Base-by-base conservation (phyloP, 2,888 invertebrate species). In the Agrotis exclamationis region DNA sequence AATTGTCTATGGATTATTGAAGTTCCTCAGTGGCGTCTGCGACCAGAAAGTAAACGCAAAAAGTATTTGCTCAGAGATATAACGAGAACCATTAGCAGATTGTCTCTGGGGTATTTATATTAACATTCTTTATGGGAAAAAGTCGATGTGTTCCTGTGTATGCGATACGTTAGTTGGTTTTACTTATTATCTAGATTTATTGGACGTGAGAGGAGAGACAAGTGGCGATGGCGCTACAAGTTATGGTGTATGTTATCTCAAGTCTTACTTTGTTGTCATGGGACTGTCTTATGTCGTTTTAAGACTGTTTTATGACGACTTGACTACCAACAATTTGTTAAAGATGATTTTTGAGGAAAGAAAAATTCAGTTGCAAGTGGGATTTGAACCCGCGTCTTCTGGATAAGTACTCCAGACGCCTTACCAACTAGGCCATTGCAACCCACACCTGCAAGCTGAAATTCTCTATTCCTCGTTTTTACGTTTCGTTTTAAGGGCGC, bases 21-120 rank as follows among this genome's bases (percentile, higher is more conserved):
- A 74, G 79, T 78, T 70, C 75, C 74, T 72, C 44, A 76, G 60
- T 82, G 83, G 83, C 76, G 83, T 83, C 85, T 83, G 67, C 51
- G 45, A 66, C 59, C 60, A 60, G 54, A 63, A 62, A 58, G 54
- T n/a, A 53, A 44, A 47, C 24, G 76, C 72, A 84, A 83, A 83
- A 85, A 83, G 65, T 58, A 67, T 69, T 74, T 59, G 65, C 57
- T 78, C 65, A 48, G 68, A 70, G 71, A 74, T 77, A 65, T 83
- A 85, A 85, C 85, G 76, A 79, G 85, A 84, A 81, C 80, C 84
- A 83, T 83, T 85, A 85, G 84, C 79, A 81, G 83, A 85, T 83
- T 83, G 84, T 79, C 72, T 73, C 70, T 71, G 66, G 45, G 69
- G 79, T 79, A 83, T 83, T 85, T 83, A 76, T 76, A 83, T 83